Conservation (phyloP, 2,888 invertebrate species). For the Lordiphosa andalusiaca region DNA sequence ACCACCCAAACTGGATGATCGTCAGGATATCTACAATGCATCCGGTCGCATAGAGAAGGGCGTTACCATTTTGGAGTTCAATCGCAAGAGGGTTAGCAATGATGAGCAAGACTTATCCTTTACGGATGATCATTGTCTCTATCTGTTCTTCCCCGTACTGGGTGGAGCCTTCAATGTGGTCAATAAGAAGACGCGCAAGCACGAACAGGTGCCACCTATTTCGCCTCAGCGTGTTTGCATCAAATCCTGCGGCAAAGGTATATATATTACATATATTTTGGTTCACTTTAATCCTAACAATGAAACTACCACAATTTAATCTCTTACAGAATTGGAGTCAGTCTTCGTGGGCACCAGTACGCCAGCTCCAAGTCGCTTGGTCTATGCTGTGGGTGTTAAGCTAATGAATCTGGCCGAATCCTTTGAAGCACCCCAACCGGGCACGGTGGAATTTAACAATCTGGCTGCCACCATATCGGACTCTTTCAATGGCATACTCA, state of each 20-base stretch:
- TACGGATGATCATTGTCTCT: constrained; percentile 89
- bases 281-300: too few relatives aligned
- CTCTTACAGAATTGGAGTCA: constrained; percentile 68
- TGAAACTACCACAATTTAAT: background rate
- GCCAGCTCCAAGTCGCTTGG: constrained; percentile 84
- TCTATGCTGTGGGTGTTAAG: constrained; percentile 87
- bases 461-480: constrained; percentile 85
- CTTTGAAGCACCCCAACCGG: constrained; percentile 87
- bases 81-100: constrained; percentile 87
- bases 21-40: constrained; percentile 87
- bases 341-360: constrained; percentile 81
- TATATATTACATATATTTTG: background rate
- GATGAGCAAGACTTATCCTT: constrained; percentile 89
- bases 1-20: constrained; percentile 86
- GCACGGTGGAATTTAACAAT: constrained; percentile 87
- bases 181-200: constrained; percentile 92
- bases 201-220: constrained; percentile 86
- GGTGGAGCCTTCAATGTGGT: constrained; percentile 91
- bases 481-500: constrained; percentile 84
- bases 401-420: constrained; percentile 89
- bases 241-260: constrained; percentile 88
- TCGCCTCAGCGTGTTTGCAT: constrained; percentile 91
- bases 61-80: constrained; percentile 88
- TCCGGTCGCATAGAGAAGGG: constrained; percentile 88
- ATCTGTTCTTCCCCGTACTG: constrained; percentile 92